A percentile compares a stretch with the other conserved stretches of the same genome.
Evolutionary conservation across 2,888 invertebrate genomes (phyloP).

Genomic region (Eupelmus urozonus): DNA sequence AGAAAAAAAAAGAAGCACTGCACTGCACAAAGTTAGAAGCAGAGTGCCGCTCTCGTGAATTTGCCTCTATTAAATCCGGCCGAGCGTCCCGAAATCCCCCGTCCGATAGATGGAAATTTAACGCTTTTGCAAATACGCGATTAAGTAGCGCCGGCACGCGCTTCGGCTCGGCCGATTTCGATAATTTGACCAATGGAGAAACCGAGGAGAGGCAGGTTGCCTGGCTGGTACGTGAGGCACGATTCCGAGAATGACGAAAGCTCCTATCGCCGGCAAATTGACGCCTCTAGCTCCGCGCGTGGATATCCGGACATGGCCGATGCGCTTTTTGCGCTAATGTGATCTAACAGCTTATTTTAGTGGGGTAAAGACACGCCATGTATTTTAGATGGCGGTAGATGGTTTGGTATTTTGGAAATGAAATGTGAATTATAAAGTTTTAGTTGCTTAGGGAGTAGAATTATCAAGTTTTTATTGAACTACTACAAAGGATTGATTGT

Average conservation of each 20-base stretch:
- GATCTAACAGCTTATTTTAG: too few species aligned
- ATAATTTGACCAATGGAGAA: slow-evolving; percentile 7
- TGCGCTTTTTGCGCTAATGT: too few species aligned
- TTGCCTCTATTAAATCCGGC: slow-evolving; percentile 28
- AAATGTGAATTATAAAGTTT: too few species aligned
- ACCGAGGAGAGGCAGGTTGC: neutral
- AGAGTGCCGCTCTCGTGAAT: slow-evolving; percentile 10
- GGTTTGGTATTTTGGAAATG: too few species aligned
- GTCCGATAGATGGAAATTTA: slow-evolving; percentile 23
- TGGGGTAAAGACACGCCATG: too few species aligned
- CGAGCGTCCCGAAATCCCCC: neutral
- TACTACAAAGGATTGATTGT: too few species aligned
- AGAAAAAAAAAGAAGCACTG: neutral
- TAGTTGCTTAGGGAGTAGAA: too few species aligned
- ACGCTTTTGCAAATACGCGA: slow-evolving; percentile 18
- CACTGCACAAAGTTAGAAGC: neutral
- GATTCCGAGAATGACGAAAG: too few species aligned
- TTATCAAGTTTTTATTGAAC: too few species aligned
- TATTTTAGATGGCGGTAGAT: too few species aligned
- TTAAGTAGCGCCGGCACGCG: slow-evolving; percentile 2
- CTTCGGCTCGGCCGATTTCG: neutral
- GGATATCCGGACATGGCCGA: too few species aligned
- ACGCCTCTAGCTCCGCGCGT: too few species aligned
- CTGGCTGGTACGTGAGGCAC: neutral
- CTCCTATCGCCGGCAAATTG: neutral